Percentiles rank a stretch among this genome's conserved stretches.
phyloP scores from a whole-genome alignment of 2,797 vertebrate genomes.

The Chelidonichthys spinosus region DNA sequence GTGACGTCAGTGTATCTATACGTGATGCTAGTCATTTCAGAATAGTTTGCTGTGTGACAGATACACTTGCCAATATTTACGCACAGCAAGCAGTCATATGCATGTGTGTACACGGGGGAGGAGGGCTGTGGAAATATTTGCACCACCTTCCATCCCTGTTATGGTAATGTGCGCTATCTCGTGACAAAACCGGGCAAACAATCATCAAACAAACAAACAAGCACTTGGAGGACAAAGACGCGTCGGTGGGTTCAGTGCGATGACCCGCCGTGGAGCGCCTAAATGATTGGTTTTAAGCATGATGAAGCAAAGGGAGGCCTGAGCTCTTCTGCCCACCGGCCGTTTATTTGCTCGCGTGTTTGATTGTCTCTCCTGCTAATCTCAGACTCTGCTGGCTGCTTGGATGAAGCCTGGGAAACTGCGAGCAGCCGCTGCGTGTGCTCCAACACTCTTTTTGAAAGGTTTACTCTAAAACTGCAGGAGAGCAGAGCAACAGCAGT shows the following conservation, averaged over 20 bases:
- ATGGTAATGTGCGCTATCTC: constrained; percentile 64
- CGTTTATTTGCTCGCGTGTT: constrained; percentile 38
- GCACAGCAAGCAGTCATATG: constrained; percentile 42
- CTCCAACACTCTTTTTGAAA: constrained; percentile 30
- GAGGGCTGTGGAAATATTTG: constrained; percentile 61
- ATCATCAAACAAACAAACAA: constrained; percentile 56
- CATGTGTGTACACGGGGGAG: constrained; percentile 54
- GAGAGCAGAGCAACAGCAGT: constrained; percentile 2
- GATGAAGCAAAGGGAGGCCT: constrained; percentile 36
- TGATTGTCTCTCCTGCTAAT: constrained; percentile 60
- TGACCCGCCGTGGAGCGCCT: constrained; percentile 51
- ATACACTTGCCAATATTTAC: constrained; percentile 60
- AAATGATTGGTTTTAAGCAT: constrained; percentile 62
- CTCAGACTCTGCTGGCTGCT: constrained; percentile 27
- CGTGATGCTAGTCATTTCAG: constrained; percentile 20
- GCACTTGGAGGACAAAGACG: constrained; percentile 58
- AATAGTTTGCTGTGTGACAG: constrained; percentile 52
- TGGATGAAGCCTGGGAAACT: constrained; percentile 44
- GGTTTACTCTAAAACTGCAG: constrained; percentile 10
- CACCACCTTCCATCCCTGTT: constrained; percentile 49
- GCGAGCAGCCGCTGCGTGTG: constrained; percentile 10
- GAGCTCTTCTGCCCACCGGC: constrained; percentile 31
- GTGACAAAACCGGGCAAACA: constrained; percentile 65
- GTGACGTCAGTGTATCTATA: constrained; percentile 3
- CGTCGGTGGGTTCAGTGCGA: constrained; percentile 29